These are phyloP conservation scores for Typhlomys cinereus DNA, from an alignment of 2,113 vertebrate species.

Conservation along the genomic window DNA sequence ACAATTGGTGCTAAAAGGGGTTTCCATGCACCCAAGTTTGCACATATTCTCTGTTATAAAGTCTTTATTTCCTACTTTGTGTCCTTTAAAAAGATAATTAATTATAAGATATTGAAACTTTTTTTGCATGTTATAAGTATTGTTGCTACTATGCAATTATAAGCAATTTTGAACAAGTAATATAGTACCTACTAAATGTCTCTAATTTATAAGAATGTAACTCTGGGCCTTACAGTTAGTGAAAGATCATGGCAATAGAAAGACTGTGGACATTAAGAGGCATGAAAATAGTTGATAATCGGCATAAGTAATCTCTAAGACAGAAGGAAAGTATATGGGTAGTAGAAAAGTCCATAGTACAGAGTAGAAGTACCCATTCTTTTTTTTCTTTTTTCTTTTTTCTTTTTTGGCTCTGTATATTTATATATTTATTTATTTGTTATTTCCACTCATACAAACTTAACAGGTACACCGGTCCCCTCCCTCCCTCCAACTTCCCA, in stretches of 20 bases:
- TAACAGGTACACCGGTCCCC: too few species aligned
- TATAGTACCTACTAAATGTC: neutral
- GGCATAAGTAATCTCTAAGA: neutral
- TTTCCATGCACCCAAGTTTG: neutral
- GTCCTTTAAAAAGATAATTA: constrained; percentile 2
- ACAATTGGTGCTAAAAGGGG: neutral
- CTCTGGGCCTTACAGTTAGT: neutral
- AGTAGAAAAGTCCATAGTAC: too few species aligned
- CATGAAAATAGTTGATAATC: neutral
- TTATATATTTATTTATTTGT: too few species aligned
- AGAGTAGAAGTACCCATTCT: too few species aligned
- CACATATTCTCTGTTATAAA: neutral
- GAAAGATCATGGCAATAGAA: neutral
- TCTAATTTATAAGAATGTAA: neutral
- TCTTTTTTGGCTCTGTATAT: too few species aligned
- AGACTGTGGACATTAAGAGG: neutral
- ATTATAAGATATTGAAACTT: neutral
- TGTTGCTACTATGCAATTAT: neutral
- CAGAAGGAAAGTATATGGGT: neutral
- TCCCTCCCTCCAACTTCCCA: too few species aligned
- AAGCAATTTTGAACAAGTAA: neutral
- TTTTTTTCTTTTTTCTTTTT: too few species aligned
- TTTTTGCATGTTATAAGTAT: neutral
- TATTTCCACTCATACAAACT: too few species aligned
- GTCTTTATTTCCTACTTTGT: neutral